phyloP scores from a whole-genome alignment of 2,888 invertebrate genomes.

The Monochamus alternatus region DNA sequence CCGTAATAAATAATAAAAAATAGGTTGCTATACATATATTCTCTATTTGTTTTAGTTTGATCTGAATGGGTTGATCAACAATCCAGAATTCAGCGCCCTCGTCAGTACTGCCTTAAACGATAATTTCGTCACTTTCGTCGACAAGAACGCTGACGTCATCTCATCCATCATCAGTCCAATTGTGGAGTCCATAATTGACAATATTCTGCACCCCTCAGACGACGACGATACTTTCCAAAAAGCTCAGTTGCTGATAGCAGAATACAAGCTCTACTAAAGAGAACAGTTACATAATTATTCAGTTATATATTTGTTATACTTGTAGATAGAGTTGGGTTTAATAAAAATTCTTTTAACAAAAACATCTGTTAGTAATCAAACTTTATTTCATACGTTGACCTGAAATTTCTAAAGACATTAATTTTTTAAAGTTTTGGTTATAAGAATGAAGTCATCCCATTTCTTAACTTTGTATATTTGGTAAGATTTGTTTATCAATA shows the following conservation, averaged over 20 bases:
- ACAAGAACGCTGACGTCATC: constrained; percentile 55
- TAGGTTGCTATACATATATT: neutral
- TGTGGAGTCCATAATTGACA: constrained; percentile 53
- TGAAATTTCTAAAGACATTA: no score
- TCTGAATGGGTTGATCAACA: constrained; percentile 60
- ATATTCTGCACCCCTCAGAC: neutral
- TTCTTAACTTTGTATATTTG: no score
- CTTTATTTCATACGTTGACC: no score
- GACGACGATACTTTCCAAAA: no score
- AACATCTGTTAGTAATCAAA: neutral
- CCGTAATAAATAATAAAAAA: neutral
- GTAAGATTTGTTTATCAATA: no score
- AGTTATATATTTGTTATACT: neutral
- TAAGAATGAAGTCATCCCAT: no score
- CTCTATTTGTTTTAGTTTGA: constrained; percentile 59
- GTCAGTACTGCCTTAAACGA: constrained; percentile 56
- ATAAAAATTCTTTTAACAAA: neutral
- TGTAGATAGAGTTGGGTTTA: neutral
- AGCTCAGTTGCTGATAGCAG: no score
- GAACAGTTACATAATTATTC: no score
- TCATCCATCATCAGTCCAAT: constrained; percentile 59
- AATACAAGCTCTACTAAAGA: no score
- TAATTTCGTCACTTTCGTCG: constrained; percentile 55
- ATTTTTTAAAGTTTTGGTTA: no score
- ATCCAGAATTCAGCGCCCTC: constrained; percentile 60